Conservation (phyloP, 2,113 vertebrate species). For the Erpornis zantholeuca region DNA sequence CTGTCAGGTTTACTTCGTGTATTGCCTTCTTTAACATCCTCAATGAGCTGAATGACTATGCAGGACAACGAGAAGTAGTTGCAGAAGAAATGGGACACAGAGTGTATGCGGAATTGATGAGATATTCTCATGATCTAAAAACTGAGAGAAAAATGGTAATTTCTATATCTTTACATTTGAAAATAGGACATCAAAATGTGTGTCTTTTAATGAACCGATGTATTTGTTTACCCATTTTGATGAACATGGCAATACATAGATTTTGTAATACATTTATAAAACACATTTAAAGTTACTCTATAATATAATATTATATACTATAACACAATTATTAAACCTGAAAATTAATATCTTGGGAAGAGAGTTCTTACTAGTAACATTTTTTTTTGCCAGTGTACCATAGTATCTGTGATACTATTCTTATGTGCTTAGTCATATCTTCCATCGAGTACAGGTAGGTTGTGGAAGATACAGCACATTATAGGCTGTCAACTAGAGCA, state of each 20-base stretch:
- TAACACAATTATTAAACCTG: neutral
- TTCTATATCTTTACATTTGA: neutral
- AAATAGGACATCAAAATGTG: neutral
- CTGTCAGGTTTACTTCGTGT: conserved; percentile 91
- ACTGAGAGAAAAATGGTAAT: conserved; percentile 94
- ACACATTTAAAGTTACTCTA: neutral
- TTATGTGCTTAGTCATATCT: neutral
- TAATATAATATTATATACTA: neutral
- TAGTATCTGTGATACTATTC: neutral
- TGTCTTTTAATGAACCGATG: neutral
- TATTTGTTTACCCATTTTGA: neutral
- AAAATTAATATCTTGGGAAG: neutral
- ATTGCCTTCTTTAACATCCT: conserved; percentile 93
- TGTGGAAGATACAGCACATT: neutral
- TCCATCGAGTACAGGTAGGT: neutral
- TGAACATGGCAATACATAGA: neutral
- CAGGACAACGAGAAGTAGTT: conserved; percentile 96
- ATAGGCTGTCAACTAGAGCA: neutral
- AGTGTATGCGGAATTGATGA: conserved; percentile 95
- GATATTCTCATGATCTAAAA: conserved; percentile 94
- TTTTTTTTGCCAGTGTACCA: neutral
- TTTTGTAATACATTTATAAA: neutral
- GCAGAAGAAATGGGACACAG: conserved; percentile 96
- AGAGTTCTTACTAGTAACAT: neutral
- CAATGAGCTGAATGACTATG: conserved; percentile 95